Conservation (phyloP, 2,888 invertebrate species). For the Diarsia rubi region DNA sequence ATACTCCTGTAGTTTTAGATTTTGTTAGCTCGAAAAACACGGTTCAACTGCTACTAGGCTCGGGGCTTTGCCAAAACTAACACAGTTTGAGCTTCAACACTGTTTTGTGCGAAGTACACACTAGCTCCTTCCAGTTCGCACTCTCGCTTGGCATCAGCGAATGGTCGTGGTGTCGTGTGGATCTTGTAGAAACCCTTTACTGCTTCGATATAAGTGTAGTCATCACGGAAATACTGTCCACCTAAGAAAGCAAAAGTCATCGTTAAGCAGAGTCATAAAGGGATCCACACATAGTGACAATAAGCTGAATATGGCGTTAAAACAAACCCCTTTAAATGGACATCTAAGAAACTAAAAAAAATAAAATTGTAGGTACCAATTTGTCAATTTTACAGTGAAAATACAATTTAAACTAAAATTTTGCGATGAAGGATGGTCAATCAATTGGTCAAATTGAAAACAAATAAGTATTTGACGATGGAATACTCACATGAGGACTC, state of each 20-base stretch:
- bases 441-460: too few species aligned
- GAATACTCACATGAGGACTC: slow-evolving; percentile 1
- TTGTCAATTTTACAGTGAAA: not conserved
- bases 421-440: not conserved
- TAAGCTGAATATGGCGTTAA: too few species aligned
- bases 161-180: slow-evolving; percentile 75
- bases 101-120: slow-evolving; percentile 79
- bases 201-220: slow-evolving; percentile 77
- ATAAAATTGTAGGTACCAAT: not conserved
- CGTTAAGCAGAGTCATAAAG: not conserved
- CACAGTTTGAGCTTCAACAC: slow-evolving; percentile 73
- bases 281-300: too few species aligned
- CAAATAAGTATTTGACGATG: not conserved
- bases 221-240: slow-evolving; percentile 81
- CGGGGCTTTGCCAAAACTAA: slow-evolving; percentile 72
- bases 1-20: slow-evolving; percentile 4
- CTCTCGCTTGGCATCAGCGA: slow-evolving; percentile 75
- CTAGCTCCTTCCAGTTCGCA: slow-evolving; percentile 79
- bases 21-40: slow-evolving; percentile 77
- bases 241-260: slow-evolving; percentile 64
- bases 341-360: not conserved
- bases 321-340: too few species aligned
- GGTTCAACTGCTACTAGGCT: slow-evolving; percentile 39
- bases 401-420: not conserved
- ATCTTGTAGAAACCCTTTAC: slow-evolving; percentile 81